Conservation (phyloP, 2,113 vertebrate genomes). For the Furnarius figulus region DNA sequence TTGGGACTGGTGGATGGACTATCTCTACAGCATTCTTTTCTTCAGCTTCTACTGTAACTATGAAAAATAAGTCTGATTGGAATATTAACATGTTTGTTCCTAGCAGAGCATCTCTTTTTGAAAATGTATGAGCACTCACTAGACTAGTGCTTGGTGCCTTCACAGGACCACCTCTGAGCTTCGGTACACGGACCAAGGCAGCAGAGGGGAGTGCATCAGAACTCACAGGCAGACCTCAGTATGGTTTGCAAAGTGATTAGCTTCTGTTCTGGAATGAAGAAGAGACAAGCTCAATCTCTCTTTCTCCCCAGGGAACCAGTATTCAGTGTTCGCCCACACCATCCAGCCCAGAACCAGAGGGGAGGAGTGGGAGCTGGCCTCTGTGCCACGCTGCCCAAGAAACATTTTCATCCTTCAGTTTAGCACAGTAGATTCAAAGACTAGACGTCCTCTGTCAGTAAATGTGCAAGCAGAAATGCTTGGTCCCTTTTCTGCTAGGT, state of each 20-base stretch:
- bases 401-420: not conserved
- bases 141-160: not conserved
- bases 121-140: not conserved
- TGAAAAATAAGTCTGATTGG: not conserved
- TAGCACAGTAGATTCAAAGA: not conserved
- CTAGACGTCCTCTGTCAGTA: not conserved
- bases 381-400: not conserved
- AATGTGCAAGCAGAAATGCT: not conserved
- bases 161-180: not conserved
- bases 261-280: not conserved
- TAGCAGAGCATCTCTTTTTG: not conserved
- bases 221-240: not conserved
- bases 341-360: not conserved
- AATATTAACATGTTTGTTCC: not conserved
- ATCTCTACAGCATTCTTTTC: not conserved
- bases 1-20: not conserved
- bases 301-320: not conserved
- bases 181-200: not conserved
- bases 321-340: not conserved
- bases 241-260: not conserved
- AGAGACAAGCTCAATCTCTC: not conserved
- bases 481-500: not conserved
- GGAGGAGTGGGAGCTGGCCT: not conserved
- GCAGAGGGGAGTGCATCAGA: not conserved
- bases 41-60: not conserved